Percentiles rank a stretch among this genome's conserved stretches.
These are phyloP conservation scores for Alcedo atthis DNA, from an alignment of 2,797 vertebrate genomes.

Conservation along the genomic window DNA sequence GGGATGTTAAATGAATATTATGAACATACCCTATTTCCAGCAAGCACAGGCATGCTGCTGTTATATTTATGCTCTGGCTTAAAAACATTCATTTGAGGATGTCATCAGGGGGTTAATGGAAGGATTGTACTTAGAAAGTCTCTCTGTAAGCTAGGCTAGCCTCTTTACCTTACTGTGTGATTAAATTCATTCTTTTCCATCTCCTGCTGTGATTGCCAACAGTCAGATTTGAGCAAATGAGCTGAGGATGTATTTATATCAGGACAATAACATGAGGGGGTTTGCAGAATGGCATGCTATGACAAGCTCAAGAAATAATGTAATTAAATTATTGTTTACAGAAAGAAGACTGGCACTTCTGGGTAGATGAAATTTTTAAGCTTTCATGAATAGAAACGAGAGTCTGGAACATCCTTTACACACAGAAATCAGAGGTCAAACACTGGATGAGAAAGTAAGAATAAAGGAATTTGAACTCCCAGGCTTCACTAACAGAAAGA, in stretches of 20 bases:
- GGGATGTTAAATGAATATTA: neutral
- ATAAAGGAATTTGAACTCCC: neutral
- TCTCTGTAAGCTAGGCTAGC: neutral
- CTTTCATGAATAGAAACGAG: neutral
- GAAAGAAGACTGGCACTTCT: conserved; percentile 26
- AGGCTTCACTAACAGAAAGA: neutral
- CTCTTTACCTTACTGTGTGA: conserved; percentile 18
- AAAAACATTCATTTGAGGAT: neutral
- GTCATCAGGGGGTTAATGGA: conserved; percentile 50
- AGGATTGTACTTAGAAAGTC: neutral
- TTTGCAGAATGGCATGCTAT: neutral
- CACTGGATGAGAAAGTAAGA: neutral
- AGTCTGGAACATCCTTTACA: neutral
- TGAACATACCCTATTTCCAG: neutral
- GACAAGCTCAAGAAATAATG: conserved; percentile 31
- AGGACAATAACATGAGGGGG: conserved; percentile 22
- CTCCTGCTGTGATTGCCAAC: conserved; percentile 55
- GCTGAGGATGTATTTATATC: conserved; percentile 48
- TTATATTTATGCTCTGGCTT: conserved; percentile 12
- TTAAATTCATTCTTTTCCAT: conserved; percentile 46
- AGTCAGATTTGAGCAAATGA: conserved; percentile 48
- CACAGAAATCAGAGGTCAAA: conserved; percentile 1
- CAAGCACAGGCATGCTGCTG: neutral
- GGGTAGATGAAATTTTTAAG: conserved; percentile 3
- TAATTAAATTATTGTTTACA: conserved; percentile 62